Percentiles rank a stretch among this genome's conserved stretches.
Conservation (phyloP, 2,113 vertebrate species). For the Labeo catla region DNA sequence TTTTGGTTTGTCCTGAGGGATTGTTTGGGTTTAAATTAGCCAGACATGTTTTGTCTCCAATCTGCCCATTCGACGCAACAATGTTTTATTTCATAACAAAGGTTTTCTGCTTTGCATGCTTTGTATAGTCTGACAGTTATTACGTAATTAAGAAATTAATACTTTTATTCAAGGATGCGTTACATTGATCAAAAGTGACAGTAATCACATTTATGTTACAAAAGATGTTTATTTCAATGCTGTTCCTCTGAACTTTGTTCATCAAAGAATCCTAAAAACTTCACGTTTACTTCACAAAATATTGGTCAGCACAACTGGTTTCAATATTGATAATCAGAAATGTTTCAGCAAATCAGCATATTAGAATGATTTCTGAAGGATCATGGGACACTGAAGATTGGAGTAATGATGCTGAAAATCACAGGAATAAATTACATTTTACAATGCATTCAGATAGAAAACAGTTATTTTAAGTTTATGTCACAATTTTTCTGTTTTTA, state of each 20-base stretch:
- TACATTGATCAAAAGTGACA: not conserved
- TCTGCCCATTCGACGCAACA: not conserved
- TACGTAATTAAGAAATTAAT: not conserved
- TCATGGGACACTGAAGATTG: not conserved
- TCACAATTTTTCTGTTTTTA: not conserved
- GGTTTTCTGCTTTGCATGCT: not conserved
- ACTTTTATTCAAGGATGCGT: not conserved
- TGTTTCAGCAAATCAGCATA: not conserved
- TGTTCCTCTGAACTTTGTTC: not conserved
- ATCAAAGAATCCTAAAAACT: not conserved
- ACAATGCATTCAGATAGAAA: too few species aligned
- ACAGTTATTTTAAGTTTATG: not conserved
- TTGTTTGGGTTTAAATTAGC: slow-evolving; percentile 24
- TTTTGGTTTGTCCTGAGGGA: slow-evolving; percentile 26
- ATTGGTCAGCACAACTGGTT: too few species aligned
- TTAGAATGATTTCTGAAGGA: not conserved
- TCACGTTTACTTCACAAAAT: too few species aligned
- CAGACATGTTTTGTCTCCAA: not conserved
- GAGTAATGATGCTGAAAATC: not conserved
- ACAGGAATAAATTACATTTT: not conserved
- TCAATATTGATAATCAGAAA: not conserved
- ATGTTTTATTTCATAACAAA: not conserved
- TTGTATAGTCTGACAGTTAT: not conserved
- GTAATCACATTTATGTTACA: not conserved
- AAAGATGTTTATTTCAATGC: not conserved